Base-by-base conservation (phyloP, 2,797 vertebrate genomes). In the Cuniculus paca region DNA sequence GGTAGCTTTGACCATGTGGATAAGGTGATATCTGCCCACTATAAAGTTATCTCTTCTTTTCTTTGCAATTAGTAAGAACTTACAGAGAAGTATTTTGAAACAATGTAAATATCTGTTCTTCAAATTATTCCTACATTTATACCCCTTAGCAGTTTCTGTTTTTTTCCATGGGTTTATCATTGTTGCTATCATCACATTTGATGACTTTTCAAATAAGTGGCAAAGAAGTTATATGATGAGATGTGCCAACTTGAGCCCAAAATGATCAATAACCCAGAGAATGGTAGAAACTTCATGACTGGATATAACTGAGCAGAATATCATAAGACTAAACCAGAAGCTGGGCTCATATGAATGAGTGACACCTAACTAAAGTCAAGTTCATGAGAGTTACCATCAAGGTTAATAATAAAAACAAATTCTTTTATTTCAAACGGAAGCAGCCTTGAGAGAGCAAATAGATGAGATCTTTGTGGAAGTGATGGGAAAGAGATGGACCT, bases 181-280 rank as follows among this genome's bases (percentile, higher is more conserved):
- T 75, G 65, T 68, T 68, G 26, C n/a, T 45, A 11, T 54, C 75
- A 11, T 77, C 17, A 78, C 54, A 42, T 48, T 31, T 86, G 58
- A 90, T 70, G 56, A 34, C n/a, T 86, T 96, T 96, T 87, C 45
- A 60, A 96, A 87, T 63, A 89, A 91, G 52, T 85, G 52, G 13
- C 50, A 81, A 86, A 93, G 26, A 91, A 81, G 48, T 20, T 68
- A 16, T 39, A 65, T 9, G 24, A 39, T 70, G 36, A 89, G 50
- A 31, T 80, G 6, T 54, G 16, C 52, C 24, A 80, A 61, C 31
- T 54, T 90, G 22, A 14, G 50, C 50, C 16, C 85, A 86, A 84
- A 92, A 85, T 36, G 28, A 54, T n/a, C 6, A 68, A 54, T 31
- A 89, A 60, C 1, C 6, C 31, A 52, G 63, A 26, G 26, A 70